A percentile compares a stretch with the other conserved stretches of the same genome.
Evolutionary conservation across 2,797 vertebrate genomes (phyloP).

Genomic region (Phalloptychus januarius): DNA sequence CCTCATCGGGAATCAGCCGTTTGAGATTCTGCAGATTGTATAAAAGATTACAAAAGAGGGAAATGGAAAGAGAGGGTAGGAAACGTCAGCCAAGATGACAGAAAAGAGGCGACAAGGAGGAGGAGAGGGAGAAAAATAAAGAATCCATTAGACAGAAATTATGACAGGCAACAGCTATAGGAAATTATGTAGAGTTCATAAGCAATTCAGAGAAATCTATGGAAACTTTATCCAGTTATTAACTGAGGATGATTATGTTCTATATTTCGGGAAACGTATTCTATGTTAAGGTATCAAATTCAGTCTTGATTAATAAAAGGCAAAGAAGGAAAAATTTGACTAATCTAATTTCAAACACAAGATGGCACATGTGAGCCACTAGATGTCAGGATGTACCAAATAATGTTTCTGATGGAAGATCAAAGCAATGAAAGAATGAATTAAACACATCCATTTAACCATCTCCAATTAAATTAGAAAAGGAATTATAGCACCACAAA

Average conservation of each 20-base stretch:
- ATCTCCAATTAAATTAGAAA: background rate
- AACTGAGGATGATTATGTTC: conserved; percentile 3
- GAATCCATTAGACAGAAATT: conserved; percentile 56
- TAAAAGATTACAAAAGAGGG: conserved; percentile 15
- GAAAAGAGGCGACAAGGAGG: conserved; percentile 15
- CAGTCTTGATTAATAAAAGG: background rate
- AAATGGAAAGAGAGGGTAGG: conserved; percentile 9
- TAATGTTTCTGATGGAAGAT: conserved; percentile 9
- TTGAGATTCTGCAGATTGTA: conserved; percentile 72
- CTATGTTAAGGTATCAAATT: background rate
- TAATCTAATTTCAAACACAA: background rate
- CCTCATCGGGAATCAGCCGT: conserved; percentile 81
- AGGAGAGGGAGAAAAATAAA: conserved; percentile 40
- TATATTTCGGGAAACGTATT: conserved; percentile 12
- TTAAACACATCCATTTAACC: background rate
- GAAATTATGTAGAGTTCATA: conserved; percentile 33
- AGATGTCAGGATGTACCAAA: conserved; percentile 63
- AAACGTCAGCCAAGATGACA: conserved; percentile 14
- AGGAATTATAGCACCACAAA: background rate
- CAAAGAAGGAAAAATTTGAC: background rate
- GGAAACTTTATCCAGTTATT: conserved; percentile 8
- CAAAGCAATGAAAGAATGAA: background rate
- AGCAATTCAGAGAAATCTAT: conserved; percentile 21
- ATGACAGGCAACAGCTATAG: conserved; percentile 21
- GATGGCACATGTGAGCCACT: conserved; percentile 43